Percentiles rank a stretch among this genome's conserved stretches.
These are phyloP conservation scores for Myotis daubentonii DNA, from an alignment of 2,797 vertebrate genomes.

Conservation along the genomic window DNA sequence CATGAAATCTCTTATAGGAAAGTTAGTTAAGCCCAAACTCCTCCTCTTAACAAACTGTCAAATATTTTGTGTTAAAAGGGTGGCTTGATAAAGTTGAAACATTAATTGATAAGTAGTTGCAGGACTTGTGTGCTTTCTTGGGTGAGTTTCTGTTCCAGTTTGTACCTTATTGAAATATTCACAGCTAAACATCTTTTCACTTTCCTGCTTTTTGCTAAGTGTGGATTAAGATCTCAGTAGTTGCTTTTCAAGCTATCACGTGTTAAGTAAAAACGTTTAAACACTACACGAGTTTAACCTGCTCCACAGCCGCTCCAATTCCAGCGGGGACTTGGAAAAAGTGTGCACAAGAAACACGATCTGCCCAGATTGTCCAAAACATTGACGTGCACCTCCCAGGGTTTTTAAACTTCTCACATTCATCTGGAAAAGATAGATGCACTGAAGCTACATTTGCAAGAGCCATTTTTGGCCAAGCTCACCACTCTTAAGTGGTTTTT, in stretches of 20 bases:
- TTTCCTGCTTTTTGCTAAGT: conserved; percentile 36
- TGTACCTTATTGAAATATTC: not conserved
- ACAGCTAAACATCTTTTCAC: not conserved
- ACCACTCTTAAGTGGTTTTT: conserved; percentile 5
- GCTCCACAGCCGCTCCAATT: conserved; percentile 55
- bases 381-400: conserved; percentile 47
- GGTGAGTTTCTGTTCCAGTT: not conserved
- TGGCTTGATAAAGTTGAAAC: conserved; percentile 8
- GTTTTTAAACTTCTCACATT: conserved; percentile 33
- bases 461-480: not conserved
- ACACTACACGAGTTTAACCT: conserved; percentile 56
- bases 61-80: conserved; percentile 25
- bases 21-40: conserved; percentile 20
- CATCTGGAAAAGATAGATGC: not conserved
- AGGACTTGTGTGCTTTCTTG: not conserved
- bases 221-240: conserved; percentile 36
- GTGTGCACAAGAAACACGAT: conserved; percentile 19
- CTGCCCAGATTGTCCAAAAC: conserved; percentile 47
- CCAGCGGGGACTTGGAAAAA: not conserved
- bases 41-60: not conserved
- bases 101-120: not conserved
- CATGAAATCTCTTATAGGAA: not conserved
- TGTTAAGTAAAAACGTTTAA: conserved; percentile 40
- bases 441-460: not conserved
- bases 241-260: conserved; percentile 56